Conservation (phyloP, 2,113 vertebrate genomes). For the Bufo gargarizans region DNA sequence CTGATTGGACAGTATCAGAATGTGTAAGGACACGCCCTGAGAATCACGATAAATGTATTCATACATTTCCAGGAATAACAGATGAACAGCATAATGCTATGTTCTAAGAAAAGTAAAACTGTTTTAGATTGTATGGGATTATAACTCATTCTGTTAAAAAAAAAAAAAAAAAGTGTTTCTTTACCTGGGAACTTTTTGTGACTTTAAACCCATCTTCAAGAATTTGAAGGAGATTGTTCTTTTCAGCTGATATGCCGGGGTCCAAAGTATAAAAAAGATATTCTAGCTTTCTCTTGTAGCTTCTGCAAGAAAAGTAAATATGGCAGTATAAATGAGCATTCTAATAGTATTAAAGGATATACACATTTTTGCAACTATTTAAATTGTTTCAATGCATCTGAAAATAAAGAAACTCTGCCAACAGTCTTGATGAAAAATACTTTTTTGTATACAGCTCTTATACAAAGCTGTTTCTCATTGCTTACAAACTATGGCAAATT, state of each 20-base stretch:
- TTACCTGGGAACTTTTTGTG: constrained; percentile 68
- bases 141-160: not conserved
- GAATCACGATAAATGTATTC: no score
- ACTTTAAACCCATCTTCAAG: constrained; percentile 80
- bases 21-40: no score
- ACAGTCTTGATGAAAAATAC: no score
- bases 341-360: not conserved
- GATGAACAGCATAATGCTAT: no score
- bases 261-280: constrained; percentile 80
- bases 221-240: constrained; percentile 75
- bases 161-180: not conserved
- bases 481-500: no score
- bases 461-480: no score
- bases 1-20: no score
- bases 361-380: not conserved
- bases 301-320: constrained; percentile 62
- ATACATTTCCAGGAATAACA: no score
- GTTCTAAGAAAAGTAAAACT: no score
- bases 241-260: constrained; percentile 69
- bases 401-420: not conserved
- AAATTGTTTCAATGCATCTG: not conserved
- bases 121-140: no score
- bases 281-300: constrained; percentile 75
- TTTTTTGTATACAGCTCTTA: no score
- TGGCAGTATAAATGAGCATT: constrained; percentile 22